These are phyloP conservation scores for Drosophila pseudotalamancana DNA, from an alignment of 2,888 invertebrate species.

Conservation along the genomic window DNA sequence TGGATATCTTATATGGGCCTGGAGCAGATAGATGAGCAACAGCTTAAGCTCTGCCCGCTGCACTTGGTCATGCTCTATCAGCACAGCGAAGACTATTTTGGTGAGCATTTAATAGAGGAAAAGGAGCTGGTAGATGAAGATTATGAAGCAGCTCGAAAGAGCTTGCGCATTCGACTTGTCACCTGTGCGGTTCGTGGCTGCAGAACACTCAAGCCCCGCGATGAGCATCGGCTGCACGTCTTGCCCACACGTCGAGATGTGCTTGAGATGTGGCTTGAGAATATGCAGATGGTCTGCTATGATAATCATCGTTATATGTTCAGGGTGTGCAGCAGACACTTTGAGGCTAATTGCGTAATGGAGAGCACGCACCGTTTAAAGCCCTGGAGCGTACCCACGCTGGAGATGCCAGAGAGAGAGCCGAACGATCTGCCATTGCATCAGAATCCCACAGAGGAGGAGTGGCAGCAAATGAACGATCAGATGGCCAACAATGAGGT, in stretches of 20 bases:
- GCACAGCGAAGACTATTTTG: conserved; percentile 39
- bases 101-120: conserved; percentile 20
- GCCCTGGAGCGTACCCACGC: conserved; percentile 77
- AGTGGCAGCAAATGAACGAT: conserved; percentile 58
- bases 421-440: conserved; percentile 11
- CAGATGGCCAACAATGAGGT: background rate
- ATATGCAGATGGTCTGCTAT: conserved; percentile 61
- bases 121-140: conserved; percentile 21
- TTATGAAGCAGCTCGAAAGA: conserved; percentile 46
- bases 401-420: conserved; percentile 51
- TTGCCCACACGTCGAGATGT: conserved; percentile 64
- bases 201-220: conserved; percentile 43
- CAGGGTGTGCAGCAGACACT: conserved; percentile 77
- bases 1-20: conserved; percentile 52
- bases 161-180: conserved; percentile 49
- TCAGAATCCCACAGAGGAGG: conserved; percentile 43
- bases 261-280: conserved; percentile 71
- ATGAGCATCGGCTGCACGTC: conserved; percentile 55
- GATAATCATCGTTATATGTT: conserved; percentile 66
- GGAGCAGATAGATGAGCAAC: conserved; percentile 2
- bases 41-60: conserved; percentile 59
- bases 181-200: conserved; percentile 63
- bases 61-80: conserved; percentile 65
- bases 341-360: conserved; percentile 65
- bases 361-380: conserved; percentile 58